Conservation (phyloP, 2,113 vertebrate genomes). For the Phainopepla nitens region DNA sequence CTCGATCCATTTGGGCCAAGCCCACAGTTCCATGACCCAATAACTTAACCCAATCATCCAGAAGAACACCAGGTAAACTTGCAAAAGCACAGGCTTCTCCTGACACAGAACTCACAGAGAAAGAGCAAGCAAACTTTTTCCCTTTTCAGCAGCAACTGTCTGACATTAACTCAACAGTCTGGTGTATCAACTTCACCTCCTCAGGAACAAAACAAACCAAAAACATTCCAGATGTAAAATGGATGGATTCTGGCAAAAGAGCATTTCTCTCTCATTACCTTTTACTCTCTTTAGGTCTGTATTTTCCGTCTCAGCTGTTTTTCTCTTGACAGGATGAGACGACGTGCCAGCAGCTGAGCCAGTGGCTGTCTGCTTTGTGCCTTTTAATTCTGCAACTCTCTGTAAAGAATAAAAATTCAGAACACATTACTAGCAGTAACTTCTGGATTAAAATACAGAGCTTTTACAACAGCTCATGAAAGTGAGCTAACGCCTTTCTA, state of each 20-base stretch:
- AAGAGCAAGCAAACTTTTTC: not conserved
- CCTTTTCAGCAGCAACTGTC: not conserved
- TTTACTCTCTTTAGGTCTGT: conserved; percentile 73
- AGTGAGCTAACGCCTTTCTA: not conserved
- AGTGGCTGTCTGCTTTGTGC: conserved; percentile 42
- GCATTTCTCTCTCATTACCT: conserved; percentile 20
- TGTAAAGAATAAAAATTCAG: not conserved
- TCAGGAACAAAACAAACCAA: not conserved
- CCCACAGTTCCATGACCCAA: not conserved
- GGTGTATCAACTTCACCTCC: not conserved
- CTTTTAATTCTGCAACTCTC: conserved; percentile 82
- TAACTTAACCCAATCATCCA: not conserved
- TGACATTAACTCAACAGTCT: not conserved
- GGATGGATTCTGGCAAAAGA: not conserved
- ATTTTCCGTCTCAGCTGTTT: conserved; percentile 66
- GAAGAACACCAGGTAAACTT: not conserved
- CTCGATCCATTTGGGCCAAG: not conserved
- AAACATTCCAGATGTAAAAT: not conserved
- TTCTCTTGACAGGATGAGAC: conserved; percentile 76
- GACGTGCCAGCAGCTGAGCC: conserved; percentile 10
- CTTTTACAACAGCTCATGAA: not conserved
- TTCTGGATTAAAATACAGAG: not conserved
- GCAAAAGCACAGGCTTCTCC: not conserved
- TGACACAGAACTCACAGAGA: not conserved
- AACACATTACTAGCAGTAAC: not conserved